Base-by-base conservation (phyloP, 2,888 invertebrate genomes). In the Dicycla oo region DNA sequence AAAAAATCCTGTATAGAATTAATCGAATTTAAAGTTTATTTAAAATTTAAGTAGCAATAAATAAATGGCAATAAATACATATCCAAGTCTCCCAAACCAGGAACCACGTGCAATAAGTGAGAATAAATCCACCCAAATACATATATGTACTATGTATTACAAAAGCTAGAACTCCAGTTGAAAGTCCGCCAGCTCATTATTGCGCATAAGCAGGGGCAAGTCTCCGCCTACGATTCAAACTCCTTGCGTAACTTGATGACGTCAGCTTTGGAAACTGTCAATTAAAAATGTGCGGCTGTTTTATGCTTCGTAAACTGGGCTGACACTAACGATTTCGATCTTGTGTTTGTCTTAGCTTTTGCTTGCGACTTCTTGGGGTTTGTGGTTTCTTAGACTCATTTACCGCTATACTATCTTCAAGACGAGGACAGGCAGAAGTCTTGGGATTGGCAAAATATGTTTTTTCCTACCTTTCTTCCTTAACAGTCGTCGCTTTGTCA, bases 181-280 rank as follows among this genome's bases (percentile, higher is more conserved):
- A 75, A 75, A 69, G 51, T 56, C n/a, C 45, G 66, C 76, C 62
- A 80, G 62, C 54, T 80, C 68, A 80, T 56, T 60, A 73, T 83
- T 84, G 75, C 82, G 75, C 66, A 75, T 69, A 49, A 57, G 72
- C 69, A 70, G 67, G 30, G 70, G 60, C 68, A 45, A 51, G 72
- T 58, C 74, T 45, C 64, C 82, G 75, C 80, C 80, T 64, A 65
- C 81, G 23, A 66, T 47, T 58, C 43, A n/a, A 34, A 40, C 18
- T 68, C 51, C 43, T 82, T 82, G 72, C 73, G 67, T 71, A 83
- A 85, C 72, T 49, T 15, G 47, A 40, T 81, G 80, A 81, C 84
- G 82, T 83, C 73, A 84, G 40, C 30, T 13, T 70, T 70, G 79
- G 74, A 81, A 81, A 81, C 77, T 74, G 69, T 69, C 82, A 83